Conservation (phyloP, 2,797 vertebrate species). For the Xenops minutus region DNA sequence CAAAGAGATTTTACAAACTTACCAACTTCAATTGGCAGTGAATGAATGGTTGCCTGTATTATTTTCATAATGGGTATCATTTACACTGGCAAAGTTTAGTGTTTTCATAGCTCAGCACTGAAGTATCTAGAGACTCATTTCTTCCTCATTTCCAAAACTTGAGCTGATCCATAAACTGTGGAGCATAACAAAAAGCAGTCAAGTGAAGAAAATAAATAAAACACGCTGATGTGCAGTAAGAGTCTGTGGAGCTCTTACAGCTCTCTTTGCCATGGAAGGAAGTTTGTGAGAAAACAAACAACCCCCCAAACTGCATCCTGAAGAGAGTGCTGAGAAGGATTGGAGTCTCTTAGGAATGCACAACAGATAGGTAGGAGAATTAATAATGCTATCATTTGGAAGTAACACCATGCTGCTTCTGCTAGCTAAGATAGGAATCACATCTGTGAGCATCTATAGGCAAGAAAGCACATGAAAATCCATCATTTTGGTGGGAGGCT, state of each 20-base stretch:
- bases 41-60: too few species aligned
- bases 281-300: not conserved
- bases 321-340: not conserved
- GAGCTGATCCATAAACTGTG: too few species aligned
- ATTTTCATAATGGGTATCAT: too few species aligned
- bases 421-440: not conserved
- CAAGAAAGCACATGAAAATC: not conserved
- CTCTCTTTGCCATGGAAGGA: not conserved
- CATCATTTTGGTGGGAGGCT: not conserved
- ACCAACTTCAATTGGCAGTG: too few species aligned
- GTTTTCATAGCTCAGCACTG: too few species aligned
- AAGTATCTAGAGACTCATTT: too few species aligned
- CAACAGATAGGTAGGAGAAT: not conserved
- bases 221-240: not conserved
- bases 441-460: not conserved
- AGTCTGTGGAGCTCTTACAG: not conserved
- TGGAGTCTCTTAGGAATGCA: not conserved
- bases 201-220: not conserved
- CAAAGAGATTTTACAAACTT: too few species aligned
- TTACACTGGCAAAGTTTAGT: too few species aligned
- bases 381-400: not conserved
- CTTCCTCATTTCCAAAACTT: too few species aligned
- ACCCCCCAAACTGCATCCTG: not conserved
- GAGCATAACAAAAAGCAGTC: too few species aligned
- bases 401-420: not conserved